phyloP scores from a whole-genome alignment of 2,888 invertebrate genomes.

The Epirrita christyi region DNA sequence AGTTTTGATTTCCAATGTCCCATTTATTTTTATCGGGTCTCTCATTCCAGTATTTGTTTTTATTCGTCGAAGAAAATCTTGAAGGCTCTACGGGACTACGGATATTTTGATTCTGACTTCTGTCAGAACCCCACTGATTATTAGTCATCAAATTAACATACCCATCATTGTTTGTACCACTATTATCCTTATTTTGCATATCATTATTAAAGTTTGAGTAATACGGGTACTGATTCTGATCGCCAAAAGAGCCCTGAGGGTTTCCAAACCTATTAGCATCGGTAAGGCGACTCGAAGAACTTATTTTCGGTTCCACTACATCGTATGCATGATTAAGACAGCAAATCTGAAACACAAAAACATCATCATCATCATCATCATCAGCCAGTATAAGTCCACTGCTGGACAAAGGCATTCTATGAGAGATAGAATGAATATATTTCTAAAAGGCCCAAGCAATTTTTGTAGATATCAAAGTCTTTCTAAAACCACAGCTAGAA shows the following conservation, averaged over 20 bases:
- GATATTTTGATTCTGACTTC: conserved; percentile 2
- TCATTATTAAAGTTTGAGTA: conserved; percentile 1
- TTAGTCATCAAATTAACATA: background rate
- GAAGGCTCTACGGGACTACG: conserved; percentile 11
- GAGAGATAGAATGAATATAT: no score
- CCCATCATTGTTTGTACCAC: conserved; percentile 1
- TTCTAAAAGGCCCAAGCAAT: background rate
- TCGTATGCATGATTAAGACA: conserved; percentile 55
- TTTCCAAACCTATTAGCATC: conserved; percentile 6
- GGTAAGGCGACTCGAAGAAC: conserved; percentile 8
- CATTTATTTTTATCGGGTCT: conserved; percentile 25
- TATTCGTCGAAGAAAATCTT: conserved; percentile 8
- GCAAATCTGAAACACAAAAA: conserved; percentile 55
- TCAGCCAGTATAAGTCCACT: no score
- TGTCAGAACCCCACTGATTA: conserved; percentile 3
- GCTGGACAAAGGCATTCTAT: no score
- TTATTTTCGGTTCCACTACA: conserved; percentile 42
- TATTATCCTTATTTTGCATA: conserved; percentile 8
- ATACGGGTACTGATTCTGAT: conserved; percentile 8
- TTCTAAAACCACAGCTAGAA: no score
- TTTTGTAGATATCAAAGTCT: no score
- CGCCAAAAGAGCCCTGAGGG: background rate
- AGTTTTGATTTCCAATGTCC: conserved; percentile 24
- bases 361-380: no score
- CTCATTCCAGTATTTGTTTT: conserved; percentile 29